Base-by-base conservation (phyloP, 2,888 invertebrate species). In the Agapetus fuscipes region DNA sequence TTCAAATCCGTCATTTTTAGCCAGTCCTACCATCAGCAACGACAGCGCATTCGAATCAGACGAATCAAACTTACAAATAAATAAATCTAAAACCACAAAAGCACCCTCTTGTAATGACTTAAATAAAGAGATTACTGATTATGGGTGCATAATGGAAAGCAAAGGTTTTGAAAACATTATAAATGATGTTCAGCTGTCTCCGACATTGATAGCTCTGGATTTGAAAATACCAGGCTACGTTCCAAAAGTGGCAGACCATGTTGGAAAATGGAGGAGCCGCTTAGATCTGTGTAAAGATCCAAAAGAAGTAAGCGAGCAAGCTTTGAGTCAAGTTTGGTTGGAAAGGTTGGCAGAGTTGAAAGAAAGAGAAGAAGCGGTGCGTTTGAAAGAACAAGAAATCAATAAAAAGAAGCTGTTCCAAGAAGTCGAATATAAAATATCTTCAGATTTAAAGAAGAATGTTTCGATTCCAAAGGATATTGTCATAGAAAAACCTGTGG, bases 251-350 rank as follows among this genome's bases (percentile, higher is more conserved):
- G 48, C 60, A 62, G 37, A 63, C 52, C 39, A 64, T 62, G 3
- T 58, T 56, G 40, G 56, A 51, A 49, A 58, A 56, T 34, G 51
- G 58, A 39, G 33, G 13, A 47, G 47, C 31, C 39, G 47, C 24
- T 5, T 62, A 27, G 58, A 56, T 13, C 52, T 53, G 12, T 58
- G 59, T 30, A 59, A 53, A 37, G 55, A 57, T 34, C 71, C 75
- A 3, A 64, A 71, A 46, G 59, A 61, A 49, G 62, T 75, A 4
- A 71, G 74, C 5, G 66, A 73, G 46, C 65, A 72, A 16, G 67
- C 73, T 28, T 61, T 75, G 12, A 71, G 69, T 46, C 61, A 69
- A 29, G 71, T 73, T 46, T 75, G 75, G 74, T 60, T 75, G 60
- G 61, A 71, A 33, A 64, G 72, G n/a, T 56, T 76, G 9, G 59